Base-by-base conservation (phyloP, 2,888 invertebrate genomes). In the Catocala nupta region DNA sequence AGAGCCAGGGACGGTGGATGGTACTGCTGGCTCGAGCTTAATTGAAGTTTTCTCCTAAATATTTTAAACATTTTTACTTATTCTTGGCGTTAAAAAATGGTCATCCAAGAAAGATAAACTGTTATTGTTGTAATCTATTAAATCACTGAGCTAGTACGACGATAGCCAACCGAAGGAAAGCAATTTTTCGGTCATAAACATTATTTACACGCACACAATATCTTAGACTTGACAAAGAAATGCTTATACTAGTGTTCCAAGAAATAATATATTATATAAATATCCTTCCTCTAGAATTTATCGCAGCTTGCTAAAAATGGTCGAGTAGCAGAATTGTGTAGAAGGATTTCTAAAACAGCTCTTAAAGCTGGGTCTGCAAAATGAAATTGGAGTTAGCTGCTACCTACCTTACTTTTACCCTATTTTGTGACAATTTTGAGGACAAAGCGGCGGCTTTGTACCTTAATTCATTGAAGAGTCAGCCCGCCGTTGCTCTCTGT, bases 21-120 rank as follows among this genome's bases (percentile, higher is more conserved):
- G 16, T 33, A 39, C 59, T 57, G 63, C 25, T 50, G 12, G 48
- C 52, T 56, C 34, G 13, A 53, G 58, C 50, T 47, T 68, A 64
- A 77, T 70, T 65, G 54, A 75, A 68, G 65, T 25, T 68, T 70
- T 77, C 60, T 49, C 51, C 55, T 54, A 59, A 68, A 25, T 52
- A 55, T 67, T 69, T 55, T 57, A 36, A 59, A 47, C n/a, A 57
- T 12, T 47, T 55, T 64, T 70, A 59, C 47, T 59, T 53, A 51
- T 65, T 13, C 16, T 66, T 39, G 36, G 36, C 55, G 11, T 54
- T 43, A 50, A 53, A 57, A 56, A 68, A 51, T 55, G 51, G 58
- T 55, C 48, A 25, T 44, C 13, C 4, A n/a, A 48, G 34, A 13
- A 51, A 56, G 48, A 72, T 56, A 58, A 44, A 54, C 57, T 49